A percentile compares a stretch with the other conserved stretches of the same genome.
These are phyloP conservation scores for Subanguina moxae DNA, from an alignment of 1,140 invertebrate genomes.

Conservation along the genomic window DNA sequence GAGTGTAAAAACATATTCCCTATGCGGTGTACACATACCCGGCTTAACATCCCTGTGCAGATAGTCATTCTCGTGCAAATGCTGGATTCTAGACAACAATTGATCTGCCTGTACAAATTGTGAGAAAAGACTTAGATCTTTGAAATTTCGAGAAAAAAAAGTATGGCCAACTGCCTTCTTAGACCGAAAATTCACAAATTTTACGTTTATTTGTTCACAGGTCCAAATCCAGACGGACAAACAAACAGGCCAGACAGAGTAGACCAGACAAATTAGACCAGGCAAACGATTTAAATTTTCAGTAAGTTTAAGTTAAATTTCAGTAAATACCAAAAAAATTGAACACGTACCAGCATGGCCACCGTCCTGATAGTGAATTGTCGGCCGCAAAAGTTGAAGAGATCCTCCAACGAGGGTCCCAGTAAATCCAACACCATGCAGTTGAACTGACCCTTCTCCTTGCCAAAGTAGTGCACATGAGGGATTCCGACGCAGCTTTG, in stretches of 20 bases:
- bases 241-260: too few species aligned
- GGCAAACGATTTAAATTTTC: not conserved
- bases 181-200: too few species aligned
- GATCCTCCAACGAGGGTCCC: slow-evolving; percentile 88
- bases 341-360: slow-evolving; percentile 87
- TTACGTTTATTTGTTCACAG: too few species aligned
- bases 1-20: too few species aligned
- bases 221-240: too few species aligned
- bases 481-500: slow-evolving; percentile 84
- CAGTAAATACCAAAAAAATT: slow-evolving; percentile 70
- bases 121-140: too few species aligned
- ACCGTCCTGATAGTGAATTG: slow-evolving; percentile 63
- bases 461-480: slow-evolving; percentile 83
- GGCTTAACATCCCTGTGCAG: slow-evolving; percentile 18
- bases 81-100: not conserved
- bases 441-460: slow-evolving; percentile 88
- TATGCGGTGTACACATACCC: too few species aligned
- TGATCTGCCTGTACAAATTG: too few species aligned
- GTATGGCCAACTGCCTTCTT: too few species aligned
- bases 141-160: too few species aligned
- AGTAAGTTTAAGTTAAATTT: not conserved
- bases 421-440: slow-evolving; percentile 91
- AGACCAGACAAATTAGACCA: too few species aligned
- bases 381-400: slow-evolving; percentile 70
- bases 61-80: not conserved